Evolutionary conservation across 2,797 vertebrate species (phyloP).

Genomic region (Natrix natrix): DNA sequence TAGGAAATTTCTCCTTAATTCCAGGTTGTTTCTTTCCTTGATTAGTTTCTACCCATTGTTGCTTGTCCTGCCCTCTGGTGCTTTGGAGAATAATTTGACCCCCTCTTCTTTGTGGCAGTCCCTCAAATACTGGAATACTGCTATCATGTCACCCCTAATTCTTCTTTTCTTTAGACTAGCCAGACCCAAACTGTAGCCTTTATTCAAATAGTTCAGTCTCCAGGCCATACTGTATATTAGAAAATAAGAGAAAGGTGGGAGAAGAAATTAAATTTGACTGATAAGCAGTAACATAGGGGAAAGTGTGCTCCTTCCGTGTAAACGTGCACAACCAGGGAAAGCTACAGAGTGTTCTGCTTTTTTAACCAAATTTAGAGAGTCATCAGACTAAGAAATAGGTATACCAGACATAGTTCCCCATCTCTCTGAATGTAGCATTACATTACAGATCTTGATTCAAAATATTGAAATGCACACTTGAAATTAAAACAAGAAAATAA

Average conservation of each 20-base stretch:
- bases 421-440: neutral
- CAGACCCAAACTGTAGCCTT: neutral
- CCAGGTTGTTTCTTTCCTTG: neutral
- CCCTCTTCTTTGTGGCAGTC: neutral
- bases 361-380: neutral
- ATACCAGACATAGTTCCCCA: neutral
- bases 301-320: constrained; percentile 23
- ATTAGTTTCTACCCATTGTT: neutral
- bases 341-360: neutral
- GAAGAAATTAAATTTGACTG: neutral
- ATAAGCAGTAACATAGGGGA: neutral
- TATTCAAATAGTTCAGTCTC: neutral
- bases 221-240: neutral
- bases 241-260: neutral
- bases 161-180: neutral
- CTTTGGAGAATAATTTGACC: neutral
- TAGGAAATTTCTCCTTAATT: too few species aligned
- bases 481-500: neutral
- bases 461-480: neutral
- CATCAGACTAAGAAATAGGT: neutral
- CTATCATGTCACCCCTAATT: neutral
- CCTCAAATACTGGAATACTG: neutral
- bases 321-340: neutral
- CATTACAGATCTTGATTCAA: neutral
- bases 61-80: neutral